Percentiles rank a stretch among this genome's conserved stretches.
Evolutionary conservation across 2,888 invertebrate species (phyloP).

Genomic region (Sesia apiformis): DNA sequence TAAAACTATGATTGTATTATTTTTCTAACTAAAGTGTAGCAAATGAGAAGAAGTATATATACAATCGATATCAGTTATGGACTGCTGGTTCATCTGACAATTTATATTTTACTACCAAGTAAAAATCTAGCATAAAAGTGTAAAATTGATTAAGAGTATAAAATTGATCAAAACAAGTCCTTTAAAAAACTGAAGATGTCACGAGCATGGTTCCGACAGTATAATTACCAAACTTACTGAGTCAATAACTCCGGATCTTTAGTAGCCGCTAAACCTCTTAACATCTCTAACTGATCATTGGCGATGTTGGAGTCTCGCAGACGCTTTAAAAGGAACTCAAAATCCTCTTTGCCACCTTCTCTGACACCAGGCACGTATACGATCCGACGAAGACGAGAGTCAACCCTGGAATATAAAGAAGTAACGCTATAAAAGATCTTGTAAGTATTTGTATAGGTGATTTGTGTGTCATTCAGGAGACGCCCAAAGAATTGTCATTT

Average conservation of each 20-base stretch:
- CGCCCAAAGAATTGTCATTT: too few relatives aligned
- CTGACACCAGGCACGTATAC: slow-evolving; percentile 78
- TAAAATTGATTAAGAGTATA: not conserved
- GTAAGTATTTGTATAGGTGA: too few relatives aligned
- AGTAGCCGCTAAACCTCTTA: slow-evolving; percentile 63
- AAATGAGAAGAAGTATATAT: too few relatives aligned
- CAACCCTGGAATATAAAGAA: slow-evolving; percentile 46
- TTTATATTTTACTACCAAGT: too few relatives aligned
- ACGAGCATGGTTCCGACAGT: not conserved
- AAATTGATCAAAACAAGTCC: not conserved
- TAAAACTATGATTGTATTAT: too few relatives aligned
- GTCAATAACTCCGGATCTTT: slow-evolving; percentile 34
- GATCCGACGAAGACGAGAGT: slow-evolving; percentile 71
- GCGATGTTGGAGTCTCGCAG: slow-evolving; percentile 47
- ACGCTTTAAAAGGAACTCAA: slow-evolving; percentile 65
- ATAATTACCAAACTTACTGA: slow-evolving; percentile 24
- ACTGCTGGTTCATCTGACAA: too few relatives aligned
- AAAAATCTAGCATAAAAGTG: slow-evolving; percentile 1
- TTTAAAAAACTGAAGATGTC: too few relatives aligned
- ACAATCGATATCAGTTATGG: too few relatives aligned
- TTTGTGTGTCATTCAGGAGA: too few relatives aligned
- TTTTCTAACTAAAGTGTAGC: too few relatives aligned
- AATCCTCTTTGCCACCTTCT: slow-evolving; percentile 73
- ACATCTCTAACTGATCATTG: slow-evolving; percentile 63
- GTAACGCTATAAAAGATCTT: too few relatives aligned